Evolutionary conservation across 2,113 vertebrate species (phyloP), one percentile per base, ranked within the genome.

Genomic region (Aplodontia rufa): DNA sequence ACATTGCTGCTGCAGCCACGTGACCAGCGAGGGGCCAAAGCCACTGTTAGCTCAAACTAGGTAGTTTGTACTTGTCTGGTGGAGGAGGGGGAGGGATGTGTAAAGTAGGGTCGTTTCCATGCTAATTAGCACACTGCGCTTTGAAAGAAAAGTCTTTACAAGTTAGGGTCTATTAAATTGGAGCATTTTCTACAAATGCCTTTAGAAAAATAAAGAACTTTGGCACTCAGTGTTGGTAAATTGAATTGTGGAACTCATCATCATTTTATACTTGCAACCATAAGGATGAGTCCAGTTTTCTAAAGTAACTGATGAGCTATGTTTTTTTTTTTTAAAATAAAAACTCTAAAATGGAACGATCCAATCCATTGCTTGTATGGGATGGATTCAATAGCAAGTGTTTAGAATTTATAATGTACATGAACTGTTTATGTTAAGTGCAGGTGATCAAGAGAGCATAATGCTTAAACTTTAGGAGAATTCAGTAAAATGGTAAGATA

Each of bases 371-470:
- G 62, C n/a, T 74, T 87, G 8, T n/a, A 53, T 82, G 32, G 60
- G 22, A 92, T 72, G 16, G 80, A 87, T 69, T 62, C 30, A 74
- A 45, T 64, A 84, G 28, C n/a, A 13, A n/a, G 47, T 53, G 16
- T 86, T 86, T 90, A 90, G 71, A 80, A 82, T 91, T 88, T 91
- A 87, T 49, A 90, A 45, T 37, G 47, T 80, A 69, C 64, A 92
- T 95, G 64, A 87, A 72, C 71, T 95, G 69, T 88, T 85, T 79
- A 42, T 74, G 80, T 91, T 72, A 72, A 22, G 5, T 62, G 55
- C 24, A 51, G 20, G 20, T 2, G 5, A 13, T 58, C 47, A 78
- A 49, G 14, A 62, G 30, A 95, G 40, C 71, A 72, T 13, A 60
- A 89, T 42, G 35, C 9, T 24, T 75, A 74, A 83, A 85, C 62